Conservation (phyloP, 2,888 invertebrate species). For the Empis livida region DNA sequence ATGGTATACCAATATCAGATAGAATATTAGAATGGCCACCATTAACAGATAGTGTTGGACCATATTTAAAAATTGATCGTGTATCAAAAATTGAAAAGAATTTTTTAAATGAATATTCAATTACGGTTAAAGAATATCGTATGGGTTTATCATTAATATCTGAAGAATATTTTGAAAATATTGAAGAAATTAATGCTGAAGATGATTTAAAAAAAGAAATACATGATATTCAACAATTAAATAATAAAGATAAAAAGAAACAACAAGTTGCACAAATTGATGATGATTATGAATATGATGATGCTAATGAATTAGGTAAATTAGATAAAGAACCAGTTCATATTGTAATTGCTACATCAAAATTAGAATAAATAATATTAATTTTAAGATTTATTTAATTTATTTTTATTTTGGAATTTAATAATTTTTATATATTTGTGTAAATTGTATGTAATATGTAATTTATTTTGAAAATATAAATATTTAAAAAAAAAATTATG, state of each 20-base stretch:
- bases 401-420: not conserved
- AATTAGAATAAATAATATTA: not conserved
- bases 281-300: constrained; percentile 8
- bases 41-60: constrained; percentile 28
- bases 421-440: no score
- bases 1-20: constrained; percentile 25
- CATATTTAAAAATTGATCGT: constrained; percentile 29
- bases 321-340: not conserved
- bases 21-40: constrained; percentile 26
- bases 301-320: not conserved
- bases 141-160: constrained; percentile 25
- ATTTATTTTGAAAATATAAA: not conserved
- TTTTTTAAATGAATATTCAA: constrained; percentile 28
- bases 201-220: not conserved
- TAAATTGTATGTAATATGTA: no score
- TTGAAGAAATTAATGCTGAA: constrained; percentile 15
- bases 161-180: constrained; percentile 25
- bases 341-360: not conserved
- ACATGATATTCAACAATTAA: no score
- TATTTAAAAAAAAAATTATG: not conserved
- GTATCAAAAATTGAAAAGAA: constrained; percentile 24
- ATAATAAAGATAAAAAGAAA: not conserved
- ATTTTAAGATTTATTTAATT: not conserved
- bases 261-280: constrained; percentile 9
- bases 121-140: constrained; percentile 22